Evolutionary conservation across 2,797 vertebrate species (phyloP), one percentile per base, ranked within the genome.

Genomic region (Xenopus petersii): DNA sequence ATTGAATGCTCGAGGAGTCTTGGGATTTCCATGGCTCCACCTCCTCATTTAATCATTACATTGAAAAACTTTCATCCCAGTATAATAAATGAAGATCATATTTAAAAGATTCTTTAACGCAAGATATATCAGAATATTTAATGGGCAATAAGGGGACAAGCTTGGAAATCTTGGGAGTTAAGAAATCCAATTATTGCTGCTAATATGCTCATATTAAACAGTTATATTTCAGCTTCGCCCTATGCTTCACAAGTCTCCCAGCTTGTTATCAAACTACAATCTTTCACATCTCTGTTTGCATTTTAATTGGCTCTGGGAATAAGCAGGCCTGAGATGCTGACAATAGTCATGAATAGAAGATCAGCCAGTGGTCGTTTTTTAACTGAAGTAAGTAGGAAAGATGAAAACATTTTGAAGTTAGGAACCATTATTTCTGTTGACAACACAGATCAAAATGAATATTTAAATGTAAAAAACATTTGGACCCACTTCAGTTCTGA

Each of bases 151-250:
- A 86, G 85, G 89, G 82, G 85, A 86, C 89, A 86, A 17, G 60
- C 77, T 87, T 80, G 80, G 75, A 83, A 81, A 16, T 85, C 84
- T 81, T 89, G 86, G 89, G 88, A 83, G 86, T 88, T 90, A 86
- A 84, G 85, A 92, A 94, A 94, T 94, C 91, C 90, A 95, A 94
- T 96, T 95, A 95, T 91, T 93, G 87, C 90, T 88, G 84, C 93
- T 94, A 92, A 92, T 92, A 90, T 89, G 88, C 90, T 90, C 89
- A 89, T 87, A 89, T 94, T 93, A 89, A 86, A 83, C 88, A 88
- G 71, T 85, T 86, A 80, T 86, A 92, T 92, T 93, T 93, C 87
- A 89, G 86, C 84, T 81, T 81, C 88, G 81, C 88, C 89, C 90
- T 84, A 81, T 87, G 87, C 87, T 86, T 92, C 81, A 26, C 89